Evolutionary conservation across 2,113 vertebrate genomes (phyloP).

Genomic region (Phrynosoma platyrhinos): DNA sequence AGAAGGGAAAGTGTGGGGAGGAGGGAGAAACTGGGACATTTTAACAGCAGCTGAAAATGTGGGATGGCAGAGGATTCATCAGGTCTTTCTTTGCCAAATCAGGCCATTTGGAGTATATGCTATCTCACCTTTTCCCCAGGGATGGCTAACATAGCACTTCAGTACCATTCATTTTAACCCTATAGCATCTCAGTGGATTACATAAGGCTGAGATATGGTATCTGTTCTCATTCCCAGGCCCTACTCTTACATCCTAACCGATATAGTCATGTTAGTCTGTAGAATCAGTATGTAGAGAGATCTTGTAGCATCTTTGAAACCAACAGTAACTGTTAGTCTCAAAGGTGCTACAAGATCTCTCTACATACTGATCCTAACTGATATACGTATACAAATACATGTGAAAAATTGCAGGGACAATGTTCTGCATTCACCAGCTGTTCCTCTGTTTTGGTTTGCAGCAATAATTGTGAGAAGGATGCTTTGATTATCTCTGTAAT

Average conservation of each 20-base stretch:
- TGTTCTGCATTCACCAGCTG: neutral
- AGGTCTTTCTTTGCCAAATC: no score
- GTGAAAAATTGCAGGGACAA: neutral
- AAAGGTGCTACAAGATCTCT: no score
- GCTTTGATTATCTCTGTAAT: constrained; percentile 91
- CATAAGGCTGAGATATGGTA: neutral
- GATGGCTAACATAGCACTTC: neutral
- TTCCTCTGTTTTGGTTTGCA: constrained; percentile 62
- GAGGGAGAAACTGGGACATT: no score
- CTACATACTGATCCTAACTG: neutral
- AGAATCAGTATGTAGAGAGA: neutral
- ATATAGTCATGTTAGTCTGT: neutral
- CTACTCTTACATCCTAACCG: neutral
- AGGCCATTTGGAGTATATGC: no score
- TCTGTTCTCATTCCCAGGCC: neutral
- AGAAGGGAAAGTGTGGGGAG: no score
- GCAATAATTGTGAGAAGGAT: constrained; percentile 96
- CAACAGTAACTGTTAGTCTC: no score
- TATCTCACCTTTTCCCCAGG: neutral
- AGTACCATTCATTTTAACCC: neutral
- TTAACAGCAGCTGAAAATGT: no score
- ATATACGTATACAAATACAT: neutral
- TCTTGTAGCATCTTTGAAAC: no score
- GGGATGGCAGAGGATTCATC: no score
- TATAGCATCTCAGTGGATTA: no score